A percentile compares a stretch with the other conserved stretches of the same genome.
Evolutionary conservation across 1,140 invertebrate species (phyloP).

Genomic region (Chironomus striatipennis): DNA sequence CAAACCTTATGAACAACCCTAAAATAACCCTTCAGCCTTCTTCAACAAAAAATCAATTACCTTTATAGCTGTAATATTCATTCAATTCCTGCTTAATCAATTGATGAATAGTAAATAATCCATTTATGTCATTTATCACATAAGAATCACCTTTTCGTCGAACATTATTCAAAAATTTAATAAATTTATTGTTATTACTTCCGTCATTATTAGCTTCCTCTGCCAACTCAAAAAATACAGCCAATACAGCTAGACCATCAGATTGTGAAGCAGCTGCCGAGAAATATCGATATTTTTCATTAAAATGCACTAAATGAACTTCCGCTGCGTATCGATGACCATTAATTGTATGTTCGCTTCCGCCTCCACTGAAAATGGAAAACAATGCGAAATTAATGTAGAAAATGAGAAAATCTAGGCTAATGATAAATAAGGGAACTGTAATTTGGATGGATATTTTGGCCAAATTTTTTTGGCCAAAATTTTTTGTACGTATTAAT

Average conservation of each 20-base stretch:
- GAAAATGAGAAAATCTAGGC: not conserved
- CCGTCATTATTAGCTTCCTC: slow-evolving; percentile 16
- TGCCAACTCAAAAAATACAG: not conserved
- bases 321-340: not conserved
- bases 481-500: no score
- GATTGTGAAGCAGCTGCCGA: not conserved
- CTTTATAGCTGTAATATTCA: slow-evolving; percentile 16
- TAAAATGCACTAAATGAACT: not conserved
- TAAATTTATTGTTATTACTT: slow-evolving; percentile 10
- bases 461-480: no score
- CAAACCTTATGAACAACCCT: no score
- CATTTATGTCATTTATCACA: not conserved
- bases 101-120: not conserved
- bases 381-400: not conserved
- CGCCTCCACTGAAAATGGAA: not conserved
- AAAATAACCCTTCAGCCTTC: no score
- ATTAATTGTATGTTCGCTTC: slow-evolving; percentile 1
- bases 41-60: no score
- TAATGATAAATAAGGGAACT: slow-evolving; percentile 1
- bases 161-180: not conserved
- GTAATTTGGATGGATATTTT: no score
- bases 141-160: not conserved
- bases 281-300: not conserved
- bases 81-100: not conserved
- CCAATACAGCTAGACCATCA: not conserved